Base-by-base conservation (phyloP, 2,888 invertebrate genomes). In the Pyrochroa serraticornis region DNA sequence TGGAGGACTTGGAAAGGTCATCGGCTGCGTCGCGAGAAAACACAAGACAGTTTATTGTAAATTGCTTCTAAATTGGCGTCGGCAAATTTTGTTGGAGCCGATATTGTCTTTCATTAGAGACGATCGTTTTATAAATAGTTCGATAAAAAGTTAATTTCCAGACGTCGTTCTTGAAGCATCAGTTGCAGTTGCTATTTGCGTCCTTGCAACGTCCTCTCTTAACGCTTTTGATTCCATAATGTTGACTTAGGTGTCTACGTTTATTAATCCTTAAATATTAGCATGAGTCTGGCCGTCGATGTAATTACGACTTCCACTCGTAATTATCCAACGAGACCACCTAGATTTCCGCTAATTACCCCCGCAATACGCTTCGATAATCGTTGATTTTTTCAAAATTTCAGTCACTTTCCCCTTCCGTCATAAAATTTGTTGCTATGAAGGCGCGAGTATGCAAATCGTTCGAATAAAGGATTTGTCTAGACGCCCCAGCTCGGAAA, bases 401-500 rank as follows among this genome's bases (percentile, higher is more conserved):
- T 35, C 10, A n/a, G 9, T 6, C 9, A 9, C 10, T 35, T 35
- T 35, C 10, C 36, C n/a, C n/a, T n/a, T n/a, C n/a, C n/a, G n/a
- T 14, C 44, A 52, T 39, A 42, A 51, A 51, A 51, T 51, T 35
- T 36, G 50, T 49, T 49, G 56, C 56, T 50, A 41, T 46, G 42
- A 57, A 51, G 35, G 52, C 44, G 22, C 22, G 38, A 36, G 47
- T 58, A 58, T 58, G 58, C 48, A 58, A 58, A 52, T 58, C 42
- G 47, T 46, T 37, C 35, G 34, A 38, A 43, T 22, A 36, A 49
- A 39, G 58, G 56, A 64, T 64, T 64, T 60, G 62, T 60, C 58
- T 46, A 63, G 55, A 63, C 61, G 59, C 61, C 58, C 60, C 60
- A 58, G 51, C 48, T 42, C 43, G 51, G 53, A 58, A 65, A 57